Evolutionary conservation across 2,797 vertebrate species (phyloP), one percentile per base, ranked within the genome.

Genomic region (Meda fulgida): DNA sequence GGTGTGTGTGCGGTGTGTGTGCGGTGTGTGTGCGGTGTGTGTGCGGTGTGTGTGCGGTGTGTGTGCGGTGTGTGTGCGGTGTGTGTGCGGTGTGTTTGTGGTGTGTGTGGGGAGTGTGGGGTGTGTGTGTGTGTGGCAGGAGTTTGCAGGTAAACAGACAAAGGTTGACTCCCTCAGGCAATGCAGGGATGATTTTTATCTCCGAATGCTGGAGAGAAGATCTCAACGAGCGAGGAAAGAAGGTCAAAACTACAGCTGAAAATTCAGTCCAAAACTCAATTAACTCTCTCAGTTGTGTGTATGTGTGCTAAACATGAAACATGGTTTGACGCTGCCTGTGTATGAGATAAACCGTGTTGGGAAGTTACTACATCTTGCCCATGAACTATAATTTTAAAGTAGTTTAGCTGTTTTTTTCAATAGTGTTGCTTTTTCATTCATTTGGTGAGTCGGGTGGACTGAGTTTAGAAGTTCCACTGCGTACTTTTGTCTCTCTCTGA

Each of bases 381-480:
- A 65, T 63, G 16, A 36, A 46, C 7, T 3, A 2, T 4, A 11
- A 14, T 1, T n/a, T 78, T 31, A 31, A 2, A 23, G 23, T 58
- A 58, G 31, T 55, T 55, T n/a, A 9, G 51, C 72, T 2, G 29
- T 34, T 29, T 46, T 46, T 46, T 9, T 2, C 31, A 65, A 65
- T 46, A 8, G n/a, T 43, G 2, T 43, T 26, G 36, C 3, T 38
- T 77, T 60, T 78, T 63, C 55, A 26, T n/a, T 19, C 11, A 26
- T 21, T 80, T 11, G 8, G 16, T 36, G 63, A 29, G 31, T 21
- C 3, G 26, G 85, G 83, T 87, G 86, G 85, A 75, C 85, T 89
- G 65, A 81, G 85, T 89, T 84, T 88, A 84, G 85, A 84, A 91
- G 58, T 29, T 70, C 34, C 26, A 34, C 40, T 80, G 13, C 43